A percentile compares a stretch with the other conserved stretches of the same genome.
phyloP scores from a whole-genome alignment of 2,113 vertebrate species.

The Serilophus lunatus region DNA sequence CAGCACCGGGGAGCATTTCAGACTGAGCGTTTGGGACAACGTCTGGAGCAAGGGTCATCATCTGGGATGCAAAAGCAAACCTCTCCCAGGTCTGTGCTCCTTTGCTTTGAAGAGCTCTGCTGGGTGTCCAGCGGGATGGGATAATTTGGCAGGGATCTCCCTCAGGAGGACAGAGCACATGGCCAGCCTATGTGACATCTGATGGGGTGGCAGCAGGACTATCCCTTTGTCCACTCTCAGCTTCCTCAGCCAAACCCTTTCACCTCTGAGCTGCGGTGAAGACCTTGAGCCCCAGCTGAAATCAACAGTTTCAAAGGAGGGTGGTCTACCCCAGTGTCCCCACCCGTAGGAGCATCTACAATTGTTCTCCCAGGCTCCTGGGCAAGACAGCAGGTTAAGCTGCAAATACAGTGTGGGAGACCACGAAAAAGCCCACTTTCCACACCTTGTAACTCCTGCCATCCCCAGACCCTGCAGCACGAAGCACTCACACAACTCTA shows the following conservation, averaged over 20 bases:
- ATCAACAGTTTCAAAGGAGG: background rate
- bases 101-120: background rate
- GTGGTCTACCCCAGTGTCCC: background rate
- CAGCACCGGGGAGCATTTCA: rapidly evolving
- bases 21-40: rapidly evolving
- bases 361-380: background rate
- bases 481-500: background rate
- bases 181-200: background rate
- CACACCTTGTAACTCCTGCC: background rate
- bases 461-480: background rate
- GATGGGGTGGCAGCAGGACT: background rate
- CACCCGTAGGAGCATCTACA: background rate
- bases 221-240: rapidly evolving
- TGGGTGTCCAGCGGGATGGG: background rate
- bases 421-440: background rate
- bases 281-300: background rate
- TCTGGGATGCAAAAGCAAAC: background rate
- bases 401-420: rapidly evolving
- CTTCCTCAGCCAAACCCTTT: background rate
- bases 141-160: background rate
- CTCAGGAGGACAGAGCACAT: background rate
- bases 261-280: background rate
- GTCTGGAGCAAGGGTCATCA: background rate
- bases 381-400: background rate
- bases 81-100: background rate